Conservation (phyloP, 2,113 vertebrate genomes). For the Symphodus melops region DNA sequence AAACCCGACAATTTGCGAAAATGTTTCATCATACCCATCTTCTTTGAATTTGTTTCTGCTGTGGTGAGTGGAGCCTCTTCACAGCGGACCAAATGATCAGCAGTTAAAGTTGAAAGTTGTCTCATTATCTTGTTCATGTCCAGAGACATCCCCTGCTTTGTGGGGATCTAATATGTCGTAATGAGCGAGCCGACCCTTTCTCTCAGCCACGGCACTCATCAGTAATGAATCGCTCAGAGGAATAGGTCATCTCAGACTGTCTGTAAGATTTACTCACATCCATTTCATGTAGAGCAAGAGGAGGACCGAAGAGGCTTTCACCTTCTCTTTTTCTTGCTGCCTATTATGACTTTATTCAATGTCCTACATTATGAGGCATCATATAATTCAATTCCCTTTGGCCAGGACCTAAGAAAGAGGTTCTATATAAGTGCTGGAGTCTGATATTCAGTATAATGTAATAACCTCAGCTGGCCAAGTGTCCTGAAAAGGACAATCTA, state of each 20-base stretch:
- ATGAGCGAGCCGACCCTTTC: slow-evolving; percentile 48
- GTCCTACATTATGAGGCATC: slow-evolving; percentile 49
- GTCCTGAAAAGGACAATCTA: slow-evolving; percentile 49
- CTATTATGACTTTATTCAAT: slow-evolving; percentile 58
- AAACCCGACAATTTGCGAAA: neutral
- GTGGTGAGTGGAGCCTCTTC: neutral
- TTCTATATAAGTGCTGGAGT: slow-evolving; percentile 52
- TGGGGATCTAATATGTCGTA: slow-evolving; percentile 46
- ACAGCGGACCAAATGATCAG: slow-evolving; percentile 13
- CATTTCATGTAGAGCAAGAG: slow-evolving; percentile 27
- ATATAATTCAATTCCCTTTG: slow-evolving; percentile 59
- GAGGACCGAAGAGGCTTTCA: slow-evolving; percentile 58
- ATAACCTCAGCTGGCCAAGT: slow-evolving; percentile 56
- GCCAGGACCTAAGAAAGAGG: slow-evolving; percentile 33
- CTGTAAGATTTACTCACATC: slow-evolving; percentile 50
- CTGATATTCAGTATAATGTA: slow-evolving; percentile 57
- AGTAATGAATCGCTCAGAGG: slow-evolving; percentile 58
- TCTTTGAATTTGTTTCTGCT: neutral
- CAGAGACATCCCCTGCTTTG: slow-evolving; percentile 34
- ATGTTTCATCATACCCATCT: neutral
- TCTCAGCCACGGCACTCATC: slow-evolving; percentile 6
- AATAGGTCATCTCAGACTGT: slow-evolving; percentile 60
- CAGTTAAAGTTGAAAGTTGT: slow-evolving; percentile 18
- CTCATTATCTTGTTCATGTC: slow-evolving; percentile 28
- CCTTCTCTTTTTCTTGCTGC: slow-evolving; percentile 27